phyloP scores from a whole-genome alignment of 2,113 vertebrate genomes.

The Austrofundulus limnaeus region DNA sequence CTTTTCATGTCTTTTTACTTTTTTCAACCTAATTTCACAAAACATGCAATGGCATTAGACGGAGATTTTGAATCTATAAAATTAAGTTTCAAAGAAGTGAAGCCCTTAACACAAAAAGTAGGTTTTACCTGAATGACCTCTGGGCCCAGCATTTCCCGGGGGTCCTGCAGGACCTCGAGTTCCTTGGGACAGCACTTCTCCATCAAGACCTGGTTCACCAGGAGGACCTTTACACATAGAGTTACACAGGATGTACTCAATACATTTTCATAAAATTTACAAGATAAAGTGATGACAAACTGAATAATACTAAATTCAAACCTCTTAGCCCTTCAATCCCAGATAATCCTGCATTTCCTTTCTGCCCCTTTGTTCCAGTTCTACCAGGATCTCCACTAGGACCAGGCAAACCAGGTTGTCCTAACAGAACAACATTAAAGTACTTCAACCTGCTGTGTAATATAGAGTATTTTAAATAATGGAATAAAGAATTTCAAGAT shows the following conservation, averaged over 20 bases:
- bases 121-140: slow-evolving; percentile 74
- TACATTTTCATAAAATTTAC: background rate
- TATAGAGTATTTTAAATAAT: too few species aligned
- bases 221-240: slow-evolving; percentile 43
- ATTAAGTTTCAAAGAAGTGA: background rate
- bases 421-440: slow-evolving; percentile 35
- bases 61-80: too few species aligned
- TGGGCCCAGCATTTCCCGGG: slow-evolving; percentile 61
- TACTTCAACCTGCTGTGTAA: background rate
- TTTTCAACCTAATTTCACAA: too few species aligned
- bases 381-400: slow-evolving; percentile 54
- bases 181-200: slow-evolving; percentile 14
- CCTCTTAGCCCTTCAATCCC: slow-evolving; percentile 59
- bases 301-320: slow-evolving; percentile 18
- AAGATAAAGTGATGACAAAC: background rate
- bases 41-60: too few species aligned
- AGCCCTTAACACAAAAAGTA: background rate
- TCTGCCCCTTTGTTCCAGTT: slow-evolving; percentile 51
- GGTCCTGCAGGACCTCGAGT: slow-evolving; percentile 46
- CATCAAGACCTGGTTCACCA: slow-evolving; percentile 59
- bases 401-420: slow-evolving; percentile 48
- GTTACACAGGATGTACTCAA: background rate
- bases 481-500: too few species aligned
- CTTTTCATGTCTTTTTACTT: too few species aligned
- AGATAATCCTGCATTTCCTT: slow-evolving; percentile 41